A percentile compares a stretch with the other conserved stretches of the same genome.
Evolutionary conservation across 2,888 invertebrate genomes (phyloP).

Genomic region (Mesorhabditis belari): DNA sequence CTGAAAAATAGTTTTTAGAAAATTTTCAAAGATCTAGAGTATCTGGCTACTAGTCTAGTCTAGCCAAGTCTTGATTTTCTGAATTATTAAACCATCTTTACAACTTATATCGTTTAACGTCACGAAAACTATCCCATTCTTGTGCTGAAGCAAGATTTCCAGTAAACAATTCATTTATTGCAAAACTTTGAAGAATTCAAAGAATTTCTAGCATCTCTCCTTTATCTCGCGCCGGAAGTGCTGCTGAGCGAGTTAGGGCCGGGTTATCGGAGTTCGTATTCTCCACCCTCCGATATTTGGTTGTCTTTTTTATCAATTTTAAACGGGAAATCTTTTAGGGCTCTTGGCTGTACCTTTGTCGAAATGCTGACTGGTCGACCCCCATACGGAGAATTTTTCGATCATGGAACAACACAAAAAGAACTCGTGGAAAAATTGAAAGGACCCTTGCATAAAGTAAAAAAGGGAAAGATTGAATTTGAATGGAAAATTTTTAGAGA

Average conservation of each 20-base stretch:
- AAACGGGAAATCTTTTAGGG: constrained; percentile 10
- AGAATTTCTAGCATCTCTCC: constrained; percentile 15
- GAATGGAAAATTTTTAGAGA: constrained; percentile 8
- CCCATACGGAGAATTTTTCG: constrained; percentile 38
- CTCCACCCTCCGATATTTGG: constrained; percentile 35
- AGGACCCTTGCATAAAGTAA: not conserved
- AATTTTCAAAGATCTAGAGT: too few species aligned
- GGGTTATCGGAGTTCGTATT: constrained; percentile 30
- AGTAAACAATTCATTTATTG: too few species aligned
- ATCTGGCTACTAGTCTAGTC: too few species aligned
- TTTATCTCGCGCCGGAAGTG: constrained; percentile 39
- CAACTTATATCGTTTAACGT: too few species aligned
- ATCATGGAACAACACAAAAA: constrained; percentile 20
- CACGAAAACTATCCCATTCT: too few species aligned
- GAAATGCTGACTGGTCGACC: constrained; percentile 34
- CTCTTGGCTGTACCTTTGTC: constrained; percentile 35
- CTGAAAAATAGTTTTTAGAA: too few species aligned
- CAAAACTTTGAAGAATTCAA: too few species aligned
- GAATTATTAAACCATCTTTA: too few species aligned
- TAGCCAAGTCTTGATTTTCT: too few species aligned
- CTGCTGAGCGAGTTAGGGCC: constrained; percentile 27
- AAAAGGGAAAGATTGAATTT: not conserved
- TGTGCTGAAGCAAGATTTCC: too few species aligned
- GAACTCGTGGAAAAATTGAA: constrained; percentile 25
- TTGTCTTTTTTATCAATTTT: not conserved